Evolutionary conservation across 1,140 invertebrate species (phyloP), one percentile per base, ranked within the genome.

Genomic region (Achroia grisella): DNA sequence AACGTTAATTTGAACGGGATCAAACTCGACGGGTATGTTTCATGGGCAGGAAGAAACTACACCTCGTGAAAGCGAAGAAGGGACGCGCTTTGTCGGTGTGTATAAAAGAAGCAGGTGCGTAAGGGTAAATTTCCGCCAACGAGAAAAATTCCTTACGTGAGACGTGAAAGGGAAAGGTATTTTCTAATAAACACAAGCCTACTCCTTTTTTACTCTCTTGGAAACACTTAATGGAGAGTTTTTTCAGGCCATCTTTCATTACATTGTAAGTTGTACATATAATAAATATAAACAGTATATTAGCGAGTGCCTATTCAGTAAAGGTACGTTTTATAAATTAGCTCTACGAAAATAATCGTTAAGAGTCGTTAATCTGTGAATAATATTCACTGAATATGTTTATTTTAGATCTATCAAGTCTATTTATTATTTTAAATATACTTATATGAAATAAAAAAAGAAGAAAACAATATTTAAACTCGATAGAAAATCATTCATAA

Each of bases 61-160:
- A 43, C 47, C 37, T 44, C 36, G 39, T 41, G 47, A 54, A 54
- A 51, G 47, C 48, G 36, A 55, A 36, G 44, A 41, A 47, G 52
- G 53, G 41, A 45, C 40, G 44, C 52, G 2, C 17, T 47, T 60
- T 60, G 48, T 55, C 37, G 59, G 44, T 40, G 30, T 12, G 44
- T 52, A 63, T 59, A 53, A 64, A 64, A 61, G 53, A 55, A 56
- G 27, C 46, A 63, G 51, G 52, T 56, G 52, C 52, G 57, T 53
- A 64, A 58, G 49, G 59, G 60, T 55, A 56, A 56, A 64, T 64
- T 64, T 61, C 51, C 52, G 46, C 37, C 33, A 27, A 58, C 52
- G 35, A 47, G 55, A 51, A 56, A 59, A 62, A 59, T 50, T 62
- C 51, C 52, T 52, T 56, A 47, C 48, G 46, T 49, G 48, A 54